Base-by-base conservation (phyloP, 2,888 invertebrate species). In the Nowickia ferox region DNA sequence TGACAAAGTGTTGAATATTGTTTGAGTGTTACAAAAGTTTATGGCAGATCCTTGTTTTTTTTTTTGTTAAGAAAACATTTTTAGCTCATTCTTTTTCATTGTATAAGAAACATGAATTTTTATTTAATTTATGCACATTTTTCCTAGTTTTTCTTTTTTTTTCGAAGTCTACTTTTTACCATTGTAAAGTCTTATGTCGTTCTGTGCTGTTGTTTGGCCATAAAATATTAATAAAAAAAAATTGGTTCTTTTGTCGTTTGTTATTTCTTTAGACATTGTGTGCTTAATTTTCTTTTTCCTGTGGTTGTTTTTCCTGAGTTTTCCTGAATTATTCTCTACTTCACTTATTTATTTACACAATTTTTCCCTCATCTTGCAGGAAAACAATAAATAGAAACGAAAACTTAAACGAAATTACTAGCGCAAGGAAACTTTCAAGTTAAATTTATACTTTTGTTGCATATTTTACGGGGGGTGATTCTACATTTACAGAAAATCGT, bases 1-100 rank as follows among this genome's bases (percentile, higher is more conserved):
- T 85, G 82, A 82, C 77, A 78, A 69, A 82, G 82, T 85, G 85
- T 81, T 81, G 77, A 69, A 68, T 51, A 68, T 61, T 74, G 68
- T 74, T 57, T 63, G 55, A 69, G 68, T 74, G 72, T 72, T 46
- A 72, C 22, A 61, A 76, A 46, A 80, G 57, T 76, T 80, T 80
- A 72, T 77, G 66, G 53, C 5, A 48, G 46, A 71, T 69, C 66
- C 72, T 71, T 69, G n/a, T 11, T 51, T 30, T 61, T 42, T 11
- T 68, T 10, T 9, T 8, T 53, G 53, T 15, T 17, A 48, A 48
- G 15, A 63, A 59, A 51, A 55, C 53, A 15, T 46, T 82, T 75
- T 53, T 44, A 59, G 9, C 40, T 65, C 38, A 55, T 55, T 55
- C 30, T 17, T 44, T 63, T 30, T 59, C 17, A 9, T 55, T 66